A percentile compares a stretch with the other conserved stretches of the same genome.
phyloP scores from a whole-genome alignment of 2,797 vertebrate species.

The Cyclura pinguis region DNA sequence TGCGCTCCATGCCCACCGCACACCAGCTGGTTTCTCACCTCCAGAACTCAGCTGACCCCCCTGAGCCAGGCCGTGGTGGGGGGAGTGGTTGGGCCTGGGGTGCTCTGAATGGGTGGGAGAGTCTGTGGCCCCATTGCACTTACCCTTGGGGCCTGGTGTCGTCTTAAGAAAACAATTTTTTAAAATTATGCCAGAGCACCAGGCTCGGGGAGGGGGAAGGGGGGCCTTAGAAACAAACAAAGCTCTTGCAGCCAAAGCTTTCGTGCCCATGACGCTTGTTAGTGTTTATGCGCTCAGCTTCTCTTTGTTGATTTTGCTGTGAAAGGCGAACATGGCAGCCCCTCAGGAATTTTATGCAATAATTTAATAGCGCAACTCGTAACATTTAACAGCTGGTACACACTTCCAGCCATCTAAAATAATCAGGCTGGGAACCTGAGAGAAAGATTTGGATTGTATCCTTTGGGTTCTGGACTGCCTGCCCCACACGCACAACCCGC shows the following conservation, averaged over 20 bases:
- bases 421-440: slow-evolving; percentile 1
- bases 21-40: background rate
- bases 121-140: too few species aligned
- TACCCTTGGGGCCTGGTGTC: too few species aligned
- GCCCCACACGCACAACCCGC: background rate
- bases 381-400: slow-evolving; percentile 6
- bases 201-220: too few species aligned
- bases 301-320: background rate
- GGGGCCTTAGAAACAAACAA: background rate
- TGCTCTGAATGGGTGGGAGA: background rate
- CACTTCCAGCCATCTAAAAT: background rate
- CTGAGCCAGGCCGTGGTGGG: background rate
- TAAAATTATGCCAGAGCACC: background rate
- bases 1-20: background rate
- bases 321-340: background rate
- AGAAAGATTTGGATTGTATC: background rate
- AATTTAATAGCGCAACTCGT: background rate
- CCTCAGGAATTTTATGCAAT: slow-evolving; percentile 16
- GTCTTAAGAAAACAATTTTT: background rate
- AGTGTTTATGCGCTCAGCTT: background rate
- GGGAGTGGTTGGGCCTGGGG: too few species aligned
- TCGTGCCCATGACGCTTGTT: background rate
- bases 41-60: too few species aligned
- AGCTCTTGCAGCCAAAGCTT: background rate
- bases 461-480: too few species aligned